Evolutionary conservation across 2,797 vertebrate species (phyloP).

Genomic region (Ptychadena robeensis): DNA sequence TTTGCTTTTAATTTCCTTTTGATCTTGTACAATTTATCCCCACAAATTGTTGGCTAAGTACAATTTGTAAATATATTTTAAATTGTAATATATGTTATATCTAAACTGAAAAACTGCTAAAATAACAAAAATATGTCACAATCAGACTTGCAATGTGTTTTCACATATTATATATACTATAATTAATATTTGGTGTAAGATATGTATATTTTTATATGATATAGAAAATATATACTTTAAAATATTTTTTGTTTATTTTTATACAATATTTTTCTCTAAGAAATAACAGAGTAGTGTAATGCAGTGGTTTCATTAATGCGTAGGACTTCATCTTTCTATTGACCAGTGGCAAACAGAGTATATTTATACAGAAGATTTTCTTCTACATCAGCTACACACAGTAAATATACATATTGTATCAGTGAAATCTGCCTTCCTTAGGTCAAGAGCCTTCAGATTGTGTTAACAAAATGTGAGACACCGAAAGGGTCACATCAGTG

Average conservation of each 20-base stretch:
- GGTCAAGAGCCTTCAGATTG: conserved; percentile 21
- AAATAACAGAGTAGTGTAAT: neutral
- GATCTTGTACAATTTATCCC: no score
- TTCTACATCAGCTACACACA: conserved; percentile 11
- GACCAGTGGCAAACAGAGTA: neutral
- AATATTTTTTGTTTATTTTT: neutral
- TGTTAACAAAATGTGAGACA: conserved; percentile 19
- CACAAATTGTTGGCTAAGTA: no score
- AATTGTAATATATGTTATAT: no score
- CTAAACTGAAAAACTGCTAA: no score
- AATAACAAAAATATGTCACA: no score
- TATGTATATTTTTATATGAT: neutral
- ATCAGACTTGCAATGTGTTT: no score
- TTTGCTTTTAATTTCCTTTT: no score
- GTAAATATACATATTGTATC: neutral
- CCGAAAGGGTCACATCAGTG: conserved; percentile 8
- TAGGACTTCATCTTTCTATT: neutral
- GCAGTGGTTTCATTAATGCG: neutral
- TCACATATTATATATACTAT: no score
- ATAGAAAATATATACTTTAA: neutral
- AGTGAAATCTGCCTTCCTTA: neutral
- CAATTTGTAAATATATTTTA: no score
- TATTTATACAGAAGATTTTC: conserved; percentile 23
- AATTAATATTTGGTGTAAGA: no score
- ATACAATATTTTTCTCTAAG: neutral